phyloP scores from a whole-genome alignment of 2,888 invertebrate species.

The Erebia epiphron region DNA sequence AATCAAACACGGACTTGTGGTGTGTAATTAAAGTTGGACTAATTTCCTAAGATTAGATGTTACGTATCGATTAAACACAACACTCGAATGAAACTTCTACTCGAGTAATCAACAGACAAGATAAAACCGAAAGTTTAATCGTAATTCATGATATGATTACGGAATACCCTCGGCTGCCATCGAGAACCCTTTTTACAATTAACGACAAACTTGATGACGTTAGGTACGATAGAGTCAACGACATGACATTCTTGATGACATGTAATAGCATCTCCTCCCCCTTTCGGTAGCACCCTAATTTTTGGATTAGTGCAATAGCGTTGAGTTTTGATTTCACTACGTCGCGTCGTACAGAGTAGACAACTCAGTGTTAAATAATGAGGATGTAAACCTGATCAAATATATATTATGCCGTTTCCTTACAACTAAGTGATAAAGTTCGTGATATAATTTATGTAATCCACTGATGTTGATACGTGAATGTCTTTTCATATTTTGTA shows the following conservation, averaged over 20 bases:
- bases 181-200: constrained; percentile 21
- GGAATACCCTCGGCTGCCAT: constrained; percentile 43
- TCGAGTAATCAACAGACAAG: constrained; percentile 64
- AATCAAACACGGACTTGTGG: constrained; percentile 44
- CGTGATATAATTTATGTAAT: too few relatives aligned
- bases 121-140: constrained; percentile 71
- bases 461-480: too few relatives aligned
- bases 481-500: too few relatives aligned
- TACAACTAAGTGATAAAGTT: too few relatives aligned
- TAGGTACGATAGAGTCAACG: constrained; percentile 5
- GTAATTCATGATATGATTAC: constrained; percentile 68
- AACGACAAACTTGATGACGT: constrained; percentile 14
- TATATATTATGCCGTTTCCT: not conserved
- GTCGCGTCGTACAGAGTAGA: too few relatives aligned
- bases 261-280: not conserved
- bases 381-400: not conserved
- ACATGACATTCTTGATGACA: constrained; percentile 6
- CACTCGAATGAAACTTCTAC: constrained; percentile 57
- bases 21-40: constrained; percentile 56
- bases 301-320: not conserved
- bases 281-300: not conserved
- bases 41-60: constrained; percentile 59
- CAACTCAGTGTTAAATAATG: not conserved
- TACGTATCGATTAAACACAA: constrained; percentile 64
- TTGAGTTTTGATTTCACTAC: not conserved